These are phyloP conservation scores for Callospermophilus lateralis DNA, from an alignment of 2,113 vertebrate species.

Conservation along the genomic window DNA sequence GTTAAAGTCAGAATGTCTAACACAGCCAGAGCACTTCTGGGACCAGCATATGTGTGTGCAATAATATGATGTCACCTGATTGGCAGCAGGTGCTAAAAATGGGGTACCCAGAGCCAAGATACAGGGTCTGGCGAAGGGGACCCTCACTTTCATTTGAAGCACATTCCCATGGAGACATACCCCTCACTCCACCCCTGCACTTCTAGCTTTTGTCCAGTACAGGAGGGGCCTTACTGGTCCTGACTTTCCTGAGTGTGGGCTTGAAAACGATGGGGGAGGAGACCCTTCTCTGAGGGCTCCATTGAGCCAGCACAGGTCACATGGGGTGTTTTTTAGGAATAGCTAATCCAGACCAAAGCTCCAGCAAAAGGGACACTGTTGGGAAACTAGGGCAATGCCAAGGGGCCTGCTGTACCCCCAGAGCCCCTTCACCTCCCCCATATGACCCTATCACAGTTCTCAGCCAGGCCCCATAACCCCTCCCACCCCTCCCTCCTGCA, in stretches of 20 bases:
- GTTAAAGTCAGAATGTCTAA: neutral
- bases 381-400: neutral
- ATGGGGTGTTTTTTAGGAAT: neutral
- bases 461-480: neutral
- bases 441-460: accelerated
- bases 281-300: neutral
- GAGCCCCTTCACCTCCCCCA: neutral
- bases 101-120: neutral
- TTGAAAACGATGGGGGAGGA: neutral
- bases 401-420: accelerated
- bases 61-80: neutral
- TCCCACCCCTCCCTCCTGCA: neutral
- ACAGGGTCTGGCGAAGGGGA: neutral
- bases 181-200: neutral
- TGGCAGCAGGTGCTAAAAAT: neutral
- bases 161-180: neutral
- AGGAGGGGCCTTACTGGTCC: neutral
- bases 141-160: neutral
- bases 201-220: neutral
- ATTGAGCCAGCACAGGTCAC: neutral
- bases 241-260: neutral
- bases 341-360: neutral
- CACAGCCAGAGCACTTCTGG: neutral
- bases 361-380: no score
- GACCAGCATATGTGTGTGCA: neutral